A percentile compares a stretch with the other conserved stretches of the same genome.
Conservation (phyloP, 1,140 invertebrate species). For the Tetramorium alpestre region DNA sequence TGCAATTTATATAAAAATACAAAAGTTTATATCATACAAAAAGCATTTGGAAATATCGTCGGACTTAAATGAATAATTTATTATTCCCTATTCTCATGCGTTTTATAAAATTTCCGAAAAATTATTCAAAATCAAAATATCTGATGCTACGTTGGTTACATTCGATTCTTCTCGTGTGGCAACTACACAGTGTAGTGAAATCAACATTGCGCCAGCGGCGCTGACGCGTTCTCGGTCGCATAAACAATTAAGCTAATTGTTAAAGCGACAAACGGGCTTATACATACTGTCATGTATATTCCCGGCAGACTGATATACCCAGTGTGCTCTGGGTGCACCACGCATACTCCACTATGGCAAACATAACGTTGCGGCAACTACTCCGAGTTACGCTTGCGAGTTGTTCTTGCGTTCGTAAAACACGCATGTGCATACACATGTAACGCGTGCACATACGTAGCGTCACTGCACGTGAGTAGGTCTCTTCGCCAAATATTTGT, state of each 20-base stretch:
- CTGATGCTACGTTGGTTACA: background rate
- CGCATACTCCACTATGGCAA: conserved; percentile 65
- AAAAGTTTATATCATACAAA: background rate
- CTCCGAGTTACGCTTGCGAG: conserved; percentile 66
- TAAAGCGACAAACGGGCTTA: conserved; percentile 72
- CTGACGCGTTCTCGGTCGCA: conserved; percentile 69
- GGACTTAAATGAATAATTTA: background rate
- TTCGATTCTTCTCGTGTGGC: conserved; percentile 33
- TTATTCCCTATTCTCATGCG: background rate
- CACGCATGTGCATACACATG: conserved; percentile 20
- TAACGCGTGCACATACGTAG: conserved; percentile 7
- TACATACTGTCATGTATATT: conserved; percentile 47
- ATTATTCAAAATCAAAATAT: background rate
- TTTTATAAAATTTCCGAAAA: background rate
- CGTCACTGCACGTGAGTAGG: conserved; percentile 23
- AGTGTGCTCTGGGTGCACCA: conserved; percentile 40
- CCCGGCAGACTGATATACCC: conserved; percentile 63
- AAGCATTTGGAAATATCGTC: background rate
- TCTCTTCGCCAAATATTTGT: conserved; percentile 53
- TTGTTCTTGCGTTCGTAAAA: conserved; percentile 71
- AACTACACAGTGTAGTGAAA: conserved; percentile 20
- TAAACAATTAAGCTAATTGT: conserved; percentile 80
- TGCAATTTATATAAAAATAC: background rate
- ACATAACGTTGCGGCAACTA: conserved; percentile 64
- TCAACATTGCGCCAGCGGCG: conserved; percentile 47